Percentiles rank a stretch among this genome's conserved stretches.
Conservation (phyloP, 1,140 invertebrate genomes). For the Ericerus pela region DNA sequence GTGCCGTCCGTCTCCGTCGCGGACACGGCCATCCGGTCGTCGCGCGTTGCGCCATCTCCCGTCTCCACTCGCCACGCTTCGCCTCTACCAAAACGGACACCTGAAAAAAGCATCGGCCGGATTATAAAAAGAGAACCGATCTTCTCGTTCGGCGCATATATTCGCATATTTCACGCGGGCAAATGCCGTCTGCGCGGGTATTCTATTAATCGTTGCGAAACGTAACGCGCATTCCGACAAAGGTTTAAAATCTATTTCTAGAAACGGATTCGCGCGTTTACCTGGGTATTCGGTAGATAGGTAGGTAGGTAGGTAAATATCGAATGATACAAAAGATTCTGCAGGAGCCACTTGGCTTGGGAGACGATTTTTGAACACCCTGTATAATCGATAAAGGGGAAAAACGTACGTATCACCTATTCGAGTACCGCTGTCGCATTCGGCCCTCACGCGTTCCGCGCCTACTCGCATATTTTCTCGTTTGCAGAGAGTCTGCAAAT, state of each 20-base stretch:
- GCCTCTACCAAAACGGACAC: constrained; percentile 13
- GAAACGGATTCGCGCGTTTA: neutral
- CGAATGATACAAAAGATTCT: neutral
- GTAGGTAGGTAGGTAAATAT: neutral
- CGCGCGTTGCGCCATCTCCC: neutral
- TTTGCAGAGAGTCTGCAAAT: too few relatives aligned
- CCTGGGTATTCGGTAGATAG: neutral
- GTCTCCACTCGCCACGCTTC: constrained; percentile 23
- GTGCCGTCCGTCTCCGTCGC: neutral
- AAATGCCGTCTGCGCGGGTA: neutral
- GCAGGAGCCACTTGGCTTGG: too few relatives aligned
- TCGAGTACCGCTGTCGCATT: too few relatives aligned
- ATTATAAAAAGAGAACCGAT: neutral
- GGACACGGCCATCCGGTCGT: neutral
- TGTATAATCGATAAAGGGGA: too few relatives aligned
- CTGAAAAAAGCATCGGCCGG: constrained; percentile 9
- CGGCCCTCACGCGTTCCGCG: too few relatives aligned
- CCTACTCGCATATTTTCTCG: too few relatives aligned
- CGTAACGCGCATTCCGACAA: too few relatives aligned
- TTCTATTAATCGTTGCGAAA: too few relatives aligned
- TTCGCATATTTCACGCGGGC: neutral
- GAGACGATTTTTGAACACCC: too few relatives aligned
- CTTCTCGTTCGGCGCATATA: too few relatives aligned
- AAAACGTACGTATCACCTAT: too few relatives aligned
- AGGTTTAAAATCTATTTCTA: neutral